These are phyloP conservation scores for Pocillopora meandrina DNA, from an alignment of 92 coral and sea anemone genomes.

Conservation along the genomic window DNA sequence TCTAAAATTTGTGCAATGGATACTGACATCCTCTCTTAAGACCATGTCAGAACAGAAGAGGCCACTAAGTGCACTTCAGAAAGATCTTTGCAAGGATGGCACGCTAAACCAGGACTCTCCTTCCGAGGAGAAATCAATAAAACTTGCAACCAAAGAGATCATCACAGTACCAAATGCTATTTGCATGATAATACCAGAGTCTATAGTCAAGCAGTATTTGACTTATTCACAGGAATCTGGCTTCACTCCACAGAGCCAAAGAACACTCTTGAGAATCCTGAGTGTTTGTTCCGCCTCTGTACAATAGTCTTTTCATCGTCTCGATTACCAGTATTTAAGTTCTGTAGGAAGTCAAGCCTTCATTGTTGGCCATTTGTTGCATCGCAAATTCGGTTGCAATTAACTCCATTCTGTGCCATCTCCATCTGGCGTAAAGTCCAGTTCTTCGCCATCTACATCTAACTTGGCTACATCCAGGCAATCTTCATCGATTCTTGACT, in stretches of 20 bases:
- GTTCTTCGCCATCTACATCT: too few relatives aligned
- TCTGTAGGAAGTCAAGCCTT: constrained; percentile 58
- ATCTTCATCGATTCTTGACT: too few relatives aligned
- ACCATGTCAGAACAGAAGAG: too few relatives aligned
- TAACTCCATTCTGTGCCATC: too few relatives aligned
- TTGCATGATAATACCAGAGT: background rate
- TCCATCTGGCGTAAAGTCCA: too few relatives aligned
- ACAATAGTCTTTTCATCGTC: background rate
- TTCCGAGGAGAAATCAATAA: background rate
- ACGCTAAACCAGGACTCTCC: background rate
- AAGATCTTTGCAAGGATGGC: too few relatives aligned
- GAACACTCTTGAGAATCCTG: background rate
- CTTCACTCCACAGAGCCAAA: background rate
- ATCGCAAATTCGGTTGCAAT: too few relatives aligned
- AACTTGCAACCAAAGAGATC: background rate
- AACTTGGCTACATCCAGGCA: too few relatives aligned
- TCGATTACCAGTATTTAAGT: background rate
- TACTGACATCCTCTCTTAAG: too few relatives aligned
- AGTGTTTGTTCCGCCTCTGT: background rate
- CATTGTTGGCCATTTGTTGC: too few relatives aligned
- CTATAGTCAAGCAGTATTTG: background rate
- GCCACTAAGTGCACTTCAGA: too few relatives aligned
- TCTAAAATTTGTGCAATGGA: too few relatives aligned
- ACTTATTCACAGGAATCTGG: background rate
- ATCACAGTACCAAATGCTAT: background rate